These are phyloP conservation scores for Antigone vipio DNA, from an alignment of 2,113 vertebrate genomes.

Conservation along the genomic window DNA sequence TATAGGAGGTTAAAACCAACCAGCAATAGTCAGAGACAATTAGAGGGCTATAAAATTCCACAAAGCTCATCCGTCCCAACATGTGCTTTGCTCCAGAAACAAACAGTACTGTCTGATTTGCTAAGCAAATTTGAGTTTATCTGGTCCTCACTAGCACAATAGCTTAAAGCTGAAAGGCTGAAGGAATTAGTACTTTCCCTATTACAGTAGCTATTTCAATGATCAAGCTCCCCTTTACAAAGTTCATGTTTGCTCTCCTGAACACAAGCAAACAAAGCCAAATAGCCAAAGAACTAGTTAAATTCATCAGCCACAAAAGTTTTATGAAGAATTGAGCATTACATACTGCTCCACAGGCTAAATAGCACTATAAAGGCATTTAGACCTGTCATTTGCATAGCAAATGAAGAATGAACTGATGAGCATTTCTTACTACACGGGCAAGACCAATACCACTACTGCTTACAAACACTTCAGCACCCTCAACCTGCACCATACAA, in stretches of 20 bases:
- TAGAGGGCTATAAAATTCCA: not conserved
- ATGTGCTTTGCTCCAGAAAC: not conserved
- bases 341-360: fast-evolving
- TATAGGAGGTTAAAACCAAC: not conserved
- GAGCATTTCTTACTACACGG: not conserved
- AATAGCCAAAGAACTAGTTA: not conserved
- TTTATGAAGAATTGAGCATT: fast-evolving
- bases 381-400: not conserved
- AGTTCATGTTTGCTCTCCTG: slow-evolving; percentile 34
- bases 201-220: not conserved
- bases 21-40: not conserved
- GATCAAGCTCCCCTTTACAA: not conserved
- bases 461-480: not conserved
- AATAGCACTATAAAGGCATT: not conserved
- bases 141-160: not conserved
- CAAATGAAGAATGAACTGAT: fast-evolving
- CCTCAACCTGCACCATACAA: not conserved
- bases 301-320: not conserved
- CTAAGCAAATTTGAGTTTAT: not conserved
- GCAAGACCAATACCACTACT: fast-evolving
- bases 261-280: slow-evolving; percentile 3
- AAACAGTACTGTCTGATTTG: not conserved
- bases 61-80: not conserved
- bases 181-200: not conserved
- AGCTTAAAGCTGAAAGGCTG: not conserved